phyloP scores from a whole-genome alignment of 2,888 invertebrate genomes.

The Strigamia maritima region DNA sequence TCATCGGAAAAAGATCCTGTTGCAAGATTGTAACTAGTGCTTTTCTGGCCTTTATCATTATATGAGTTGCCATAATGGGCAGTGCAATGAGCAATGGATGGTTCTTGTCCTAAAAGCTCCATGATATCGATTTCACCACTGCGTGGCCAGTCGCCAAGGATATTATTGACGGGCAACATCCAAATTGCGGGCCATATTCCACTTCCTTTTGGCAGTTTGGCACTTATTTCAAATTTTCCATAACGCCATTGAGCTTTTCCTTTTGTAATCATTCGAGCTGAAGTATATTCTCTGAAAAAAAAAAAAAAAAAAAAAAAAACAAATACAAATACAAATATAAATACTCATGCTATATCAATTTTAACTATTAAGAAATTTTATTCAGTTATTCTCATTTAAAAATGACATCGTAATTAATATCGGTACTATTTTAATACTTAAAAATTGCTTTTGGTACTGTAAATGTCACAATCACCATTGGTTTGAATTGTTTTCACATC shows the following conservation, averaged over 20 bases:
- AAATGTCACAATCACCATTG: no score
- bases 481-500: no score
- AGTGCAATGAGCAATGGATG: background rate
- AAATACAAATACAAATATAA: no score
- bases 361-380: no score
- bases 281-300: background rate
- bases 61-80: background rate
- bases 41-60: background rate
- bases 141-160: background rate
- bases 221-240: slow-evolving; percentile 24
- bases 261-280: background rate
- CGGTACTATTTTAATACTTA: no score
- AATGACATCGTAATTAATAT: no score
- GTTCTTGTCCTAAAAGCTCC: background rate
- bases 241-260: background rate
- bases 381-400: no score
- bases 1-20: background rate
- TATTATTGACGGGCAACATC: slow-evolving; percentile 27
- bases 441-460: no score
- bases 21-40: background rate
- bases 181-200: slow-evolving; percentile 35
- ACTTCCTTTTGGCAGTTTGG: slow-evolving; percentile 10
- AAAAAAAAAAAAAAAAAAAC: no score
- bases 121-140: slow-evolving; percentile 38
- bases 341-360: no score